A percentile compares a stretch with the other conserved stretches of the same genome.
These are phyloP conservation scores for Drosophila yakuba DNA, from an alignment of 1,140 invertebrate species.

Conservation along the genomic window DNA sequence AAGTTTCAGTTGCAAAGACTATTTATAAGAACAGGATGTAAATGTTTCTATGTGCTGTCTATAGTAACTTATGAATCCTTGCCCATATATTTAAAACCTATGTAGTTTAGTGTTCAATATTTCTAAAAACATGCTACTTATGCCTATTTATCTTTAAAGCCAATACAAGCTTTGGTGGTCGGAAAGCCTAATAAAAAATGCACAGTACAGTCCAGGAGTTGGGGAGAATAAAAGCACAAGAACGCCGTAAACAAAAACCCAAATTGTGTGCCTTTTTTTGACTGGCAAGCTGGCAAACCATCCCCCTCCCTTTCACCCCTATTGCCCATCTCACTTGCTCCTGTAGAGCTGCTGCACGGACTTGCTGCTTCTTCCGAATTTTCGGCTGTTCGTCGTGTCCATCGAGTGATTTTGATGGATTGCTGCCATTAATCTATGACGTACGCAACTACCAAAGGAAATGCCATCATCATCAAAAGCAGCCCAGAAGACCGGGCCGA, in stretches of 20 bases:
- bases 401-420: constrained; percentile 85
- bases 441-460: constrained; percentile 84
- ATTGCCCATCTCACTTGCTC: constrained; percentile 6
- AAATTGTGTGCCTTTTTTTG: constrained; percentile 34
- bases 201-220: constrained; percentile 29
- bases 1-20: no score
- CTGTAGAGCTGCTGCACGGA: constrained; percentile 18
- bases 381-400: constrained; percentile 83
- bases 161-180: constrained; percentile 16
- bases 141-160: not conserved
- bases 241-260: constrained; percentile 21
- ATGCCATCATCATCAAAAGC: constrained; percentile 84
- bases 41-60: no score
- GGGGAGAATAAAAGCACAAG: constrained; percentile 13
- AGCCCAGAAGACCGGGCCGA: constrained; percentile 55
- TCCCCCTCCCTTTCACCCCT: constrained; percentile 1
- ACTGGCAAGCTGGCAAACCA: constrained; percentile 14
- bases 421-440: constrained; percentile 85
- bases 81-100: no score
- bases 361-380: constrained; percentile 69
- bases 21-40: no score
- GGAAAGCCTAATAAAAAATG: constrained; percentile 11
- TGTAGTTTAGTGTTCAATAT: no score
- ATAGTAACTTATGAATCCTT: no score
- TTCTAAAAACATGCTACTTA: not conserved